Evolutionary conservation across 1,140 invertebrate genomes (phyloP).

Genomic region (Drosophila ironensis): DNA sequence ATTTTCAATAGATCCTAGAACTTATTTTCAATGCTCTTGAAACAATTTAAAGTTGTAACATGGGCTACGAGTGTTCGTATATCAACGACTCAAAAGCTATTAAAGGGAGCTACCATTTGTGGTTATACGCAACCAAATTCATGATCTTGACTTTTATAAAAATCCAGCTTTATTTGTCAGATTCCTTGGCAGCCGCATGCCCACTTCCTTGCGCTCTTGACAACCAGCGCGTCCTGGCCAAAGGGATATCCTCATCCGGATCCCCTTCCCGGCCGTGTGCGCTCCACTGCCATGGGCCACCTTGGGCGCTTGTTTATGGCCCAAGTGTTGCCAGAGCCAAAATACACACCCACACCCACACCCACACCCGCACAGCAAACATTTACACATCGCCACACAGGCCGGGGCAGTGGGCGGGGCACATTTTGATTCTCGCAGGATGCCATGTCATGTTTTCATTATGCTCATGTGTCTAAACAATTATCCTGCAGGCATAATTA

Average conservation of each 20-base stretch:
- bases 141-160: neutral
- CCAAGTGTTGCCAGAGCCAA: conserved; percentile 47
- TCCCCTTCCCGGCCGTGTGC: neutral
- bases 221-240: neutral
- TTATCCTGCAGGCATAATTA: conserved; percentile 81
- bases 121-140: neutral
- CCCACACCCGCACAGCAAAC: conserved; percentile 22
- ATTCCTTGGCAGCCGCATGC: neutral
- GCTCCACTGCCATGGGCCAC: conserved; percentile 17
- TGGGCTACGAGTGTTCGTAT: no score
- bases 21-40: no score
- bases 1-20: no score
- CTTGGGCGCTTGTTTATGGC: conserved; percentile 65
- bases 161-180: no score
- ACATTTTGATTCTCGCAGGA: conserved; percentile 75
- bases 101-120: no score
- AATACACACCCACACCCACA: conserved; percentile 20
- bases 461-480: conserved; percentile 82
- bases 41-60: no score
- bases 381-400: conserved; percentile 50
- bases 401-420: neutral
- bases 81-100: no score
- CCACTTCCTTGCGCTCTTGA: conserved; percentile 11
- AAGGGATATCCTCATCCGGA: neutral
- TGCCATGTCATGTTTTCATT: conserved; percentile 81